Conservation (phyloP, 2,113 vertebrate genomes). For the Girardinichthys multiradiatus region DNA sequence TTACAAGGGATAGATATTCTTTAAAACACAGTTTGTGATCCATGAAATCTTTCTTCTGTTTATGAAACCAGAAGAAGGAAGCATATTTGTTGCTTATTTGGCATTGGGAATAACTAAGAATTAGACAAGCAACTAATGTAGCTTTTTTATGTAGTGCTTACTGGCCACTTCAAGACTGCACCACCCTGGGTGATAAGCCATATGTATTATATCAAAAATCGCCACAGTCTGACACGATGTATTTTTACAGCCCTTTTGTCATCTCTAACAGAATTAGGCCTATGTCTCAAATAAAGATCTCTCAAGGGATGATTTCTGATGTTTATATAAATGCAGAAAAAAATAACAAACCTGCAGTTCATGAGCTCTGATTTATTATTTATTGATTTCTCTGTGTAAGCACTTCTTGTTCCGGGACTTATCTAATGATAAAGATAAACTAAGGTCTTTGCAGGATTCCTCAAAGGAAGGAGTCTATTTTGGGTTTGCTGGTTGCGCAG, state of each 20-base stretch:
- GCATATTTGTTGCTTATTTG: no score
- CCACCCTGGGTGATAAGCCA: no score
- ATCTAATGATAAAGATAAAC: constrained; percentile 47
- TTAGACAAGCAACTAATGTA: no score
- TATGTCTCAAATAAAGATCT: no score
- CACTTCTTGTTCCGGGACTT: constrained; percentile 30
- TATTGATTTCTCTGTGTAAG: neutral
- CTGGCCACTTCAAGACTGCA: neutral
- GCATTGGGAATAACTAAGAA: no score
- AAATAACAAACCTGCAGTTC: neutral
- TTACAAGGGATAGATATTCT: neutral
- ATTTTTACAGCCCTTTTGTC: neutral
- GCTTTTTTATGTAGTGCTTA: no score
- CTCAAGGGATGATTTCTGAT: no score
- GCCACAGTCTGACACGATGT: neutral
- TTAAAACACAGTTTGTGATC: neutral
- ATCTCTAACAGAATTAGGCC: no score
- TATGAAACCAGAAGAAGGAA: no score
- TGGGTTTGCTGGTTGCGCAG: constrained; percentile 52
- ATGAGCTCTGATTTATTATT: neutral
- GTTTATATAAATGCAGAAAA: neutral
- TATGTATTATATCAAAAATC: neutral
- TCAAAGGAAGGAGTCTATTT: constrained; percentile 74
- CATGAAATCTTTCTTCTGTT: neutral
- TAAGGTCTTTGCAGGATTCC: constrained; percentile 45